A percentile compares a stretch with the other conserved stretches of the same genome.
Conservation (phyloP, 2,888 invertebrate genomes). For the Pherbina coryleti region DNA sequence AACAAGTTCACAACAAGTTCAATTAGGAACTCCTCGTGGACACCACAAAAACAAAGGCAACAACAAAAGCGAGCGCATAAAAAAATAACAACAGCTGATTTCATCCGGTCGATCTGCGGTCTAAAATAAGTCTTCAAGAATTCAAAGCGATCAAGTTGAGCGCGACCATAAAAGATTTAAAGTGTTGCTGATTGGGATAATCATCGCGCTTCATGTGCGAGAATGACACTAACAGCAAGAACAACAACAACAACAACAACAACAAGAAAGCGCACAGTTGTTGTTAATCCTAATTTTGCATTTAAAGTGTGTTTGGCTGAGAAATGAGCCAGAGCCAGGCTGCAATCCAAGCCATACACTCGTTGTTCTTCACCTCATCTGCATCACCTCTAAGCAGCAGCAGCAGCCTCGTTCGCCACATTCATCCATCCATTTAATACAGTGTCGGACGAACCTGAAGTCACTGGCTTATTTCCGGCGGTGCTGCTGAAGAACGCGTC, state of each 20-base stretch:
- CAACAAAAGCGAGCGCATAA: background rate
- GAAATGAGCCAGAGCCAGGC: conserved; percentile 7
- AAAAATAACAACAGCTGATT: conserved; percentile 1
- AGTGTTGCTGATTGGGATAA: conserved; percentile 62
- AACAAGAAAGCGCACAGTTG: conserved; percentile 19
- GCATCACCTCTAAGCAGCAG: background rate
- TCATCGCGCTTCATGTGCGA: conserved; percentile 25
- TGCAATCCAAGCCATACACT: background rate
- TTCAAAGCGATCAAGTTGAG: background rate
- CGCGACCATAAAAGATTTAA: conserved; percentile 47
- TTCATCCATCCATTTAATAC: no score
- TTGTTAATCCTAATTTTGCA: conserved; percentile 33
- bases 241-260: background rate
- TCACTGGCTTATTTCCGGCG: conserved; percentile 31
- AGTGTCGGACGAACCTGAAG: background rate
- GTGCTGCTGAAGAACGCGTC: conserved; percentile 26
- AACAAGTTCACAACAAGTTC: conserved; percentile 2
- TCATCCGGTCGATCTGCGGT: conserved; percentile 7
- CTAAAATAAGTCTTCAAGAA: background rate
- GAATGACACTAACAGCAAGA: background rate
- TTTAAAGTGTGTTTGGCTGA: conserved; percentile 12
- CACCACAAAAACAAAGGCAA: background rate
- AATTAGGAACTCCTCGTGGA: background rate
- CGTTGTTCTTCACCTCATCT: background rate
- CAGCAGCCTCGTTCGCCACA: no score